These are phyloP conservation scores for Tauraco hartlaubi DNA, from an alignment of 2,797 vertebrate genomes.

Conservation along the genomic window DNA sequence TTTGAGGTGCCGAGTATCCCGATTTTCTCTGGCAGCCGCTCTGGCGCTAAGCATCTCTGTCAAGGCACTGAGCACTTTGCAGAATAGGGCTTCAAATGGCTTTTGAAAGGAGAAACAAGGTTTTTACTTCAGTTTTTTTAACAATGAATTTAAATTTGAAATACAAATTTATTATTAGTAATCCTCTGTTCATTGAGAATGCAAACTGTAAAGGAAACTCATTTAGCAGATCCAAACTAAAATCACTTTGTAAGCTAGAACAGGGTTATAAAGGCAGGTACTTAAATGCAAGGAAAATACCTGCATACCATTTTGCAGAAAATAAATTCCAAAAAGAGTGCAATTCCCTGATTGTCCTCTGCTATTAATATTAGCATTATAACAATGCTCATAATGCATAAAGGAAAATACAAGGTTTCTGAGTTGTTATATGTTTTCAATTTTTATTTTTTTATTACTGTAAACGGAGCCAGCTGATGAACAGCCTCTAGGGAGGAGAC, in stretches of 20 bases:
- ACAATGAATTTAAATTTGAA: slow-evolving; percentile 10
- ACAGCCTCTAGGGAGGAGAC: slow-evolving; percentile 85
- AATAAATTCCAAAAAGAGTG: background rate
- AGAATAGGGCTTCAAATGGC: slow-evolving; percentile 5
- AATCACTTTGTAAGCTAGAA: background rate
- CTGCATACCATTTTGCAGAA: background rate
- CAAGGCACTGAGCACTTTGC: background rate
- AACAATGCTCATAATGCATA: background rate
- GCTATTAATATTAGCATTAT: background rate
- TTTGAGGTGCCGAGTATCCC: slow-evolving; percentile 39
- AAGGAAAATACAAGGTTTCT: slow-evolving; percentile 35
- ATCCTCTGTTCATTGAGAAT: background rate
- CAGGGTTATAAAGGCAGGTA: background rate
- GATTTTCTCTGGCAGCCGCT: background rate
- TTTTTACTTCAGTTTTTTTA: slow-evolving; percentile 11
- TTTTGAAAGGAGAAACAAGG: slow-evolving; percentile 62
- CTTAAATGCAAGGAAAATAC: background rate
- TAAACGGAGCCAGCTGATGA: slow-evolving; percentile 93
- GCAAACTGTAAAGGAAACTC: background rate
- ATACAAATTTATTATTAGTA: background rate
- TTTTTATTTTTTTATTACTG: slow-evolving; percentile 77
- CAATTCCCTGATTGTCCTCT: background rate
- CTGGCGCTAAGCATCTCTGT: background rate
- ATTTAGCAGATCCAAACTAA: background rate
- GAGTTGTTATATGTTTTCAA: slow-evolving; percentile 58